phyloP scores from a whole-genome alignment of 2,888 invertebrate species.

The Polyommatus icarus region DNA sequence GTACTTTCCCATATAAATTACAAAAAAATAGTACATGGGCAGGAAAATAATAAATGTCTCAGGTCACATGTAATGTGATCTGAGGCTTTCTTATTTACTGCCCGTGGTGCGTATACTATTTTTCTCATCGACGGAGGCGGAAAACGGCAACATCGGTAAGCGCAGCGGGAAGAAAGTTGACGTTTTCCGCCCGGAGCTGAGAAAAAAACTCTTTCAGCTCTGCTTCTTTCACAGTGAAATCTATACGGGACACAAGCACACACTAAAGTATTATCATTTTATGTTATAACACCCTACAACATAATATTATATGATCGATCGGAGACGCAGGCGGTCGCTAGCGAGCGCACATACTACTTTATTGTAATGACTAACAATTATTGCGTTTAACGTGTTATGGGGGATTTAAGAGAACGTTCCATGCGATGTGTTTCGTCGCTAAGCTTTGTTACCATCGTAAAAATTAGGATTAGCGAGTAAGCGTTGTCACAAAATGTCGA shows the following conservation, averaged over 20 bases:
- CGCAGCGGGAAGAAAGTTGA: no score
- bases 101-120: no score
- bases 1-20: no score
- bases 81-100: no score
- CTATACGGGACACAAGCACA: not conserved
- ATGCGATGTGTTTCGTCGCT: slow-evolving; percentile 36
- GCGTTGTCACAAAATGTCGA: slow-evolving; percentile 26
- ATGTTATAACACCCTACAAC: not conserved
- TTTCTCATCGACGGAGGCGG: no score
- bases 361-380: slow-evolving; percentile 51
- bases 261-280: not conserved
- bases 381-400: slow-evolving; percentile 50
- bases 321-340: slow-evolving; percentile 32
- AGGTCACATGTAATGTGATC: no score
- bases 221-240: not conserved
- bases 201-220: no score
- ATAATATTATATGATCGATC: not conserved
- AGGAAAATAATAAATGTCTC: no score
- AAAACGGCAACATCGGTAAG: no score
- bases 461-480: slow-evolving; percentile 27
- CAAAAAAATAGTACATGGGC: no score
- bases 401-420: slow-evolving; percentile 49
- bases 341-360: slow-evolving; percentile 37
- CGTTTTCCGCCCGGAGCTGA: no score
- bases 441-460: slow-evolving; percentile 26